Conservation (phyloP, 2,797 vertebrate species). For the Trematocara caparti region DNA sequence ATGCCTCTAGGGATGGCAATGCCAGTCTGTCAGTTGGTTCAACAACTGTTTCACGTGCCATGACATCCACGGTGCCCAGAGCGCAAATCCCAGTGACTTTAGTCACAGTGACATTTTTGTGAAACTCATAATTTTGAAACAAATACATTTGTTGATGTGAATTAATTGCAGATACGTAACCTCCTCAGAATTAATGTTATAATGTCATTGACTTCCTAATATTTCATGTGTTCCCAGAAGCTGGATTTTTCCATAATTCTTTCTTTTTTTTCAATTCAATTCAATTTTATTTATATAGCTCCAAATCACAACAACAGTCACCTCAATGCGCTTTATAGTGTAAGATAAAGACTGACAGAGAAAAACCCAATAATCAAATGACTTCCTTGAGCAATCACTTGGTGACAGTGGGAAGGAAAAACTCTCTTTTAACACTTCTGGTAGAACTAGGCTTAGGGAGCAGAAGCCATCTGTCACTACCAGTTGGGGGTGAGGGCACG, state of each 20-base stretch:
- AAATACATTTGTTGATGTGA: not conserved
- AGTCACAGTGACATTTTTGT: not conserved
- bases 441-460: not conserved
- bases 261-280: not conserved
- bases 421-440: not conserved
- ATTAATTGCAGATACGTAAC: not conserved
- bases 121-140: not conserved
- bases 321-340: not conserved
- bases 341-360: not conserved
- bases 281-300: not conserved
- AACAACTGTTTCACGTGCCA: not conserved
- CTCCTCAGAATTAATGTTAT: not conserved
- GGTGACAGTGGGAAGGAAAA: not conserved
- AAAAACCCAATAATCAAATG: not conserved
- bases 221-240: not conserved
- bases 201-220: not conserved
- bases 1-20: not conserved
- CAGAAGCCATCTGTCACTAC: not conserved
- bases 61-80: not conserved
- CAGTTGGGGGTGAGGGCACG: not conserved
- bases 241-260: not conserved
- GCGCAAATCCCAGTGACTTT: not conserved
- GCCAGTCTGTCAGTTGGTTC: not conserved
- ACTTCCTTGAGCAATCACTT: not conserved
- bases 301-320: not conserved